Evolutionary conservation across 2,797 vertebrate species (phyloP).

Genomic region (Malacoctenus gilli): DNA sequence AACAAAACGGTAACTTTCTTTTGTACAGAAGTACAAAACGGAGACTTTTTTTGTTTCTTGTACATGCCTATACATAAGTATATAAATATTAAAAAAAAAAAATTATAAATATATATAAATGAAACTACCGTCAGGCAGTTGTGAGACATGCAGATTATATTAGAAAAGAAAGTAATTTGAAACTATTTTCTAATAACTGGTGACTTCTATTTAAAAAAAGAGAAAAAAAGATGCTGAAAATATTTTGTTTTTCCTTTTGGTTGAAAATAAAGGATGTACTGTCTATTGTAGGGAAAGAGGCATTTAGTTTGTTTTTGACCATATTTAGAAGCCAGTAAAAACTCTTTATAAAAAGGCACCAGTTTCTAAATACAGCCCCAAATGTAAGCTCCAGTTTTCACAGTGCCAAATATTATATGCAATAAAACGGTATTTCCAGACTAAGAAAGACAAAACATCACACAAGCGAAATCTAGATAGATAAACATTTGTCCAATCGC

Average conservation of each 20-base stretch:
- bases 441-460: conserved; percentile 63
- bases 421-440: conserved; percentile 84
- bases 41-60: conserved; percentile 91
- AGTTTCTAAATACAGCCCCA: conserved; percentile 85
- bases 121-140: conserved; percentile 85
- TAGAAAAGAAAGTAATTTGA: conserved; percentile 85
- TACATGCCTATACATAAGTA: conserved; percentile 95
- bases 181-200: conserved; percentile 97
- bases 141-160: conserved; percentile 90
- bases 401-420: conserved; percentile 90
- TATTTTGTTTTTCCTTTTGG: conserved; percentile 75
- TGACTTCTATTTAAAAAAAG: conserved; percentile 91
- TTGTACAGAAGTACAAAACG: conserved; percentile 92
- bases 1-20: conserved; percentile 87
- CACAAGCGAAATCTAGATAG: conserved; percentile 62
- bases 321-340: conserved; percentile 82
- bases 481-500: conserved; percentile 72
- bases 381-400: conserved; percentile 86
- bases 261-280: conserved; percentile 75
- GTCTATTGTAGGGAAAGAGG: conserved; percentile 72
- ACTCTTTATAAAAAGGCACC: conserved; percentile 82
- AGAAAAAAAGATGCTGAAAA: conserved; percentile 71
- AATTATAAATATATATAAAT: conserved; percentile 74
- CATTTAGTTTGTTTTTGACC: conserved; percentile 82
- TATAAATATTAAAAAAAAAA: conserved; percentile 76